Percentiles rank a stretch among this genome's conserved stretches.
These are phyloP conservation scores for Epiblema foenella DNA, from an alignment of 2,888 invertebrate genomes.

Conservation along the genomic window DNA sequence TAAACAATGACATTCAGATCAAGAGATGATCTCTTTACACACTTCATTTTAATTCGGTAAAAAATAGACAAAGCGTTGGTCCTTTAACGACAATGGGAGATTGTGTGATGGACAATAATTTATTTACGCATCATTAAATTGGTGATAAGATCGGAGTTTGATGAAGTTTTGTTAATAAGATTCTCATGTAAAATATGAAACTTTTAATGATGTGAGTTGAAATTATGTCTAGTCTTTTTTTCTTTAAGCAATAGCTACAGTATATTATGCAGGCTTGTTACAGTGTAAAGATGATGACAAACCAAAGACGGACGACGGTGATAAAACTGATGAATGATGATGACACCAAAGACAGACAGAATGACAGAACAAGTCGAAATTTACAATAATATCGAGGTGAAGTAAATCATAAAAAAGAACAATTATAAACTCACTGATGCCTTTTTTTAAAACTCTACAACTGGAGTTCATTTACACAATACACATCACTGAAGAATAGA, in stretches of 20 bases:
- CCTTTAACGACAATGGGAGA: conserved; percentile 54
- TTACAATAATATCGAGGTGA: not conserved
- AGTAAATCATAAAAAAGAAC: not conserved
- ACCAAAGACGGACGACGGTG: too few relatives aligned
- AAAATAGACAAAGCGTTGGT: conserved; percentile 60
- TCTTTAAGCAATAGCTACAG: not conserved
- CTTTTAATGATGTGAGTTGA: conserved; percentile 17
- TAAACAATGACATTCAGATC: conserved; percentile 73
- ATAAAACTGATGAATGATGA: too few relatives aligned
- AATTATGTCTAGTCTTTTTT: conserved; percentile 9
- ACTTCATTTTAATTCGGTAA: conserved; percentile 57
- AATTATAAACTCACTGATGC: not conserved
- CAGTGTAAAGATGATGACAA: too few relatives aligned
- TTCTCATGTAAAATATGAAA: conserved; percentile 45
- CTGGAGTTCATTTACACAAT: not conserved
- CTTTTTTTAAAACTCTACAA: not conserved
- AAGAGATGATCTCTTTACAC: conserved; percentile 61
- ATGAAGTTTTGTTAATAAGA: conserved; percentile 56
- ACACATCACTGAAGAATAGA: not conserved
- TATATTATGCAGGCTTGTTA: not conserved
- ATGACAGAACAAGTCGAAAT: not conserved
- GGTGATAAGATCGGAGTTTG: conserved; percentile 67
- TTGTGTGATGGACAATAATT: conserved; percentile 68
- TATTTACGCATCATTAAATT: conserved; percentile 75
- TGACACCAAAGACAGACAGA: too few relatives aligned